Conservation (phyloP, 2,888 invertebrate species). For the Agonum fuliginosum region DNA sequence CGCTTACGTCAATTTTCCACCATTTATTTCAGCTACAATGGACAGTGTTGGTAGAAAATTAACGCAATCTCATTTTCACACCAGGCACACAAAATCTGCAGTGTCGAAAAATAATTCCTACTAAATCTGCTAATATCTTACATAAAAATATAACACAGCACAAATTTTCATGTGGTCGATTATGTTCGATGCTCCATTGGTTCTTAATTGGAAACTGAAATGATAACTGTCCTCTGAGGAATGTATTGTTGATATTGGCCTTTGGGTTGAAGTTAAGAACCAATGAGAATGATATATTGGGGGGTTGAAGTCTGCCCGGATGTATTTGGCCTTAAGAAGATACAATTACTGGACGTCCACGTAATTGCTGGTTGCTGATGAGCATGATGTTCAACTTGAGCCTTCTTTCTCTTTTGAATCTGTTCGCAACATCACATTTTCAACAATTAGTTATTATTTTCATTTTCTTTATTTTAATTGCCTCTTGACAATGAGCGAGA, state of each 20-base stretch:
- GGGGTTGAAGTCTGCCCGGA: conserved; percentile 47
- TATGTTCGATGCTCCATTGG: conserved; percentile 57
- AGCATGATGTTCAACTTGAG: conserved; percentile 77
- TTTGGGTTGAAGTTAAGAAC: no score
- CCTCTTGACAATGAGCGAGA: no score
- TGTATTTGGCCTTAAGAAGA: conserved; percentile 44
- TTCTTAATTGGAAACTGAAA: conserved; percentile 46
- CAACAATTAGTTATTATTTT: background rate
- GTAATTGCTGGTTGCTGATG: conserved; percentile 5
- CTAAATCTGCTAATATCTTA: conserved; percentile 63
- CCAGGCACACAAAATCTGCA: conserved; percentile 58
- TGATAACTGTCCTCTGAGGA: conserved; percentile 10
- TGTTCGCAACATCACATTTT: conserved; percentile 64
- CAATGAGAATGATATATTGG: conserved; percentile 55
- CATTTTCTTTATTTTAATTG: background rate
- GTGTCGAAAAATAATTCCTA: conserved; percentile 59
- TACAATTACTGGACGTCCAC: background rate
- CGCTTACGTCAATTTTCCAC: background rate
- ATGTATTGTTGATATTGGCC: background rate
- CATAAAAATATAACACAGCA: conserved; percentile 66
- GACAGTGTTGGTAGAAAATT: conserved; percentile 23
- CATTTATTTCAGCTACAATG: background rate
- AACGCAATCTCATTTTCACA: conserved; percentile 33
- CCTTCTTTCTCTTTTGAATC: conserved; percentile 81
- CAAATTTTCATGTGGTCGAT: conserved; percentile 62